A percentile compares a stretch with the other conserved stretches of the same genome.
Evolutionary conservation across 2,797 vertebrate species (phyloP).

Genomic region (Zalophus californianus): DNA sequence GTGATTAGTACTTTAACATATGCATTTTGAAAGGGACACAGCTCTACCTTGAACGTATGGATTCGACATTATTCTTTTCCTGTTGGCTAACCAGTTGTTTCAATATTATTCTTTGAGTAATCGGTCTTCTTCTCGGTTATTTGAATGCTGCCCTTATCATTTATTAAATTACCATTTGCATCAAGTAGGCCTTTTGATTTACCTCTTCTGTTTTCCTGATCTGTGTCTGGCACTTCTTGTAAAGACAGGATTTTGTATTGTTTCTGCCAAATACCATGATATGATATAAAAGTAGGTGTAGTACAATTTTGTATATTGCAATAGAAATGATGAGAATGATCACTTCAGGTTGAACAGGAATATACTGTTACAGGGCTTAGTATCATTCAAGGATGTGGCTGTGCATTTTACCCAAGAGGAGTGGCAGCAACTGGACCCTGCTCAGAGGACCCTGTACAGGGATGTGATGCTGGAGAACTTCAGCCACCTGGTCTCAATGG

Average conservation of each 20-base stretch:
- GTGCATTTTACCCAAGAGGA: conserved; percentile 77
- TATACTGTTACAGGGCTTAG: conserved; percentile 69
- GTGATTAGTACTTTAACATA: background rate
- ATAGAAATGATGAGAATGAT: background rate
- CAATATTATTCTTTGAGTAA: background rate
- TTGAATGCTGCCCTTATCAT: conserved; percentile 24
- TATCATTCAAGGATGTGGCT: conserved; percentile 78
- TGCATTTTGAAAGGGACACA: background rate
- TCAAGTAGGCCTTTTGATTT: conserved; percentile 12
- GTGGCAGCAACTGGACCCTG: conserved; percentile 65
- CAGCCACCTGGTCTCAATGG: conserved; percentile 66
- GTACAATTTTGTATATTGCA: background rate
- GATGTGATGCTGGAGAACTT: conserved; percentile 77
- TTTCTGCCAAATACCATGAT: background rate
- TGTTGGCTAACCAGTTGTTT: background rate
- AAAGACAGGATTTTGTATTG: background rate
- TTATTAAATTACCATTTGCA: conserved; percentile 29
- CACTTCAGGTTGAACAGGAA: conserved; percentile 59
- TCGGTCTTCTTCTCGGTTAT: background rate
- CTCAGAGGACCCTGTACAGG: conserved; percentile 70
- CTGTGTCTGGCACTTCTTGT: background rate
- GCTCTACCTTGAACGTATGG: background rate
- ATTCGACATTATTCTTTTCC: conserved; percentile 17
- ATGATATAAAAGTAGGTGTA: background rate
- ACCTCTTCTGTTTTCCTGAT: background rate